Evolutionary conservation across 2,797 vertebrate species (phyloP).

Genomic region (Rhinogobio ventralis): DNA sequence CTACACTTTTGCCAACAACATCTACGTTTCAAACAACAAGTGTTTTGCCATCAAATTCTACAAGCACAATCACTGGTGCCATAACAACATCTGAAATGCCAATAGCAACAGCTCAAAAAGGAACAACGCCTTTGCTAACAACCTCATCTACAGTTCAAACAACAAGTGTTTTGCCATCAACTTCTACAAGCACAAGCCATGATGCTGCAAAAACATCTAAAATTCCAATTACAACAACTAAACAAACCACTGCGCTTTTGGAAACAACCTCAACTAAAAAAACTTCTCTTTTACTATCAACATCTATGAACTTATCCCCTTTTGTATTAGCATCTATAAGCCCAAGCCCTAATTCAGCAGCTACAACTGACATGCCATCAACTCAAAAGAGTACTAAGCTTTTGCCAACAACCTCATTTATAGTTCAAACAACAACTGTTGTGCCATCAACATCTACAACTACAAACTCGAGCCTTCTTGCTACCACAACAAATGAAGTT

Average conservation of each 20-base stretch:
- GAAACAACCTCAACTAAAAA: neutral
- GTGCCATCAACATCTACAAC: neutral
- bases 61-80: too few species aligned
- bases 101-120: too few species aligned
- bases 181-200: neutral
- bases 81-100: too few species aligned
- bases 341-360: too few species aligned
- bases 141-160: neutral
- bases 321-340: too few species aligned
- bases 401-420: neutral
- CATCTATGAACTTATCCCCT: neutral
- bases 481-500: too few species aligned
- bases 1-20: neutral
- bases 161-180: neutral
- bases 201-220: neutral
- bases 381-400: rapidly evolving
- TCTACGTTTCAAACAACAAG: neutral
- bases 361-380: neutral
- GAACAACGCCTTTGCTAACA: too few species aligned
- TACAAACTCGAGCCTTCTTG: too few species aligned
- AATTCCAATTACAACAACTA: neutral
- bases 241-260: neutral
- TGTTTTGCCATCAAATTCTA: neutral
- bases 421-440: neutral
- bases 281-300: neutral